Base-by-base conservation (phyloP, 2,797 vertebrate species). In the Champsocephalus gunnari region DNA sequence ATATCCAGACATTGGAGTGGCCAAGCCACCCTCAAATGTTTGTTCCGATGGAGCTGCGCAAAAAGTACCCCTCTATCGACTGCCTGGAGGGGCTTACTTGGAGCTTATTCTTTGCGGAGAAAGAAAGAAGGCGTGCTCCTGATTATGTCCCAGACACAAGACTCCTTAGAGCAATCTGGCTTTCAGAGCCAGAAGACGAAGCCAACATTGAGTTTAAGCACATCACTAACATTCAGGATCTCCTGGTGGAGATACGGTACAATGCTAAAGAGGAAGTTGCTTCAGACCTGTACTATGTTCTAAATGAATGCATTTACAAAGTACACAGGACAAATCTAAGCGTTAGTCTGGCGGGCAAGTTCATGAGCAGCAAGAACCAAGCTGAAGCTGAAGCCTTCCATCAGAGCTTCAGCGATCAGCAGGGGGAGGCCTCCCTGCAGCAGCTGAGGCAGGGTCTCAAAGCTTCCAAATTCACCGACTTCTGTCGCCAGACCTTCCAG, bases 41-140 rank as follows among this genome's bases (percentile, higher is more conserved):
- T 77, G 90, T 93, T 43, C 91, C 93, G 14, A 43, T 50, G 17
- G 83, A 87, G 9, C 58, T 92, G 50, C 90, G 90, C 14, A 92
- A 89, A 61, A 93, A 85, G 66, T 92, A 94, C 54, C 53, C 70
- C 0, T 89, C 80, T n/a, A 92, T 93, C 1, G 89, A 91, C 17
- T 93, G 92, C 41, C 78, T 93, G 16, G 90, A 93, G 51, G 92
- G 90, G 0, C 91, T 94, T 6, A 92, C 92, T 5, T 94, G 92
- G 92, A 91, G 92, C 51, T 74, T 93, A 71, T 93, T 93, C 47
- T 93, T 89, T 66, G 90, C 91, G 66, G 88, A 93, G 73, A 90
- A 67, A 32, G 90, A 89, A 53, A 90, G 68, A 81, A 76, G 87
- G 7, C 87, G 90, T 9, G 91, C 92, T 43, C 80, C 86, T 21